These are phyloP conservation scores for Nycticryphes semicollaris DNA, from an alignment of 2,113 vertebrate species.

Conservation along the genomic window DNA sequence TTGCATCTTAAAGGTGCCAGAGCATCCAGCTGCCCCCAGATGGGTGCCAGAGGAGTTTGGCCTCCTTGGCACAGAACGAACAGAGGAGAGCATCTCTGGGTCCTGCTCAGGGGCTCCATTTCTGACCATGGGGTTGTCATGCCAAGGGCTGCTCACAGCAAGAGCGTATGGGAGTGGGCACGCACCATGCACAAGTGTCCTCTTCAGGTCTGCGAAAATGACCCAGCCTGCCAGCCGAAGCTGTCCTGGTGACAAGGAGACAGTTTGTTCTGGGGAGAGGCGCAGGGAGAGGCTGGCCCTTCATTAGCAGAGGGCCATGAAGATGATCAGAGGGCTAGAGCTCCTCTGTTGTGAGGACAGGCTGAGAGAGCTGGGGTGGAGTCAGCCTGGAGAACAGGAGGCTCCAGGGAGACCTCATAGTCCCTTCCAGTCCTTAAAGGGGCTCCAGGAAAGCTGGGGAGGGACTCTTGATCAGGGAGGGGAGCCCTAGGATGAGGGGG, in stretches of 20 bases:
- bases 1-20: not conserved
- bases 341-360: too few species aligned
- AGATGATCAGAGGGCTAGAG: too few species aligned
- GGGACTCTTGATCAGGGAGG: too few species aligned
- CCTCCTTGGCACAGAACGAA: not conserved
- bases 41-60: not conserved
- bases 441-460: too few species aligned
- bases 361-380: too few species aligned
- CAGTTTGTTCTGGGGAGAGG: not conserved
- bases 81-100: not conserved
- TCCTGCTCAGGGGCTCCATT: not conserved
- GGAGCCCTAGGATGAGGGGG: too few species aligned
- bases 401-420: too few species aligned
- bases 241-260: not conserved
- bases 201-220: not conserved
- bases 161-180: not conserved
- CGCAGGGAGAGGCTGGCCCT: not conserved
- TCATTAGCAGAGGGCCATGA: not conserved
- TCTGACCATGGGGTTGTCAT: rapidly evolving
- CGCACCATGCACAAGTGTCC: not conserved
- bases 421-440: too few species aligned
- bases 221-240: not conserved
- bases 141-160: not conserved
- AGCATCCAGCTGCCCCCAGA: not conserved
- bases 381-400: too few species aligned